Evolutionary conservation across 53 echinoderm and acorn worm genomes (phyloP), one percentile per base, ranked within the genome.

Genomic region (Holothuria leucospilota): DNA sequence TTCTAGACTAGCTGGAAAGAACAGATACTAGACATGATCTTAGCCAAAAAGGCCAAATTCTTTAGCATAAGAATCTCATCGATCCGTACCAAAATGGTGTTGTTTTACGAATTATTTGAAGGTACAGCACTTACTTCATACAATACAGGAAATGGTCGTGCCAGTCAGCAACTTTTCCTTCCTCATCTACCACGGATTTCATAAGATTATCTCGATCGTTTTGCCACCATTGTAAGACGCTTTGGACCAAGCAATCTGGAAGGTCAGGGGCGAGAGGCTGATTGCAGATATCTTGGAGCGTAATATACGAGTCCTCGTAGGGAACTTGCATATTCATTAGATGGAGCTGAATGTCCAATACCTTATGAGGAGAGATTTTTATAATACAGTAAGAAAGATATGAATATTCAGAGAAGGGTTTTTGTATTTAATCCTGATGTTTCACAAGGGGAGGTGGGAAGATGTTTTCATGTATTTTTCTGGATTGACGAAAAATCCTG

Each of bases 61-160:
- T n/a, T n/a, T n/a, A 40, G 40, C 7, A 4, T 5, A 40, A 40
- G 40, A 40, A 40, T 4, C 4, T 40, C 40, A 40, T 40, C n/a
- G n/a, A n/a, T n/a, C n/a, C n/a, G n/a, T n/a, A n/a, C n/a, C n/a
- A n/a, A n/a, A n/a, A n/a, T 34, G 34, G 34, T 2, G 34, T 34
- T 34, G 34, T 34, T 34, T 34, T 3, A 3, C 34, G 3, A 34
- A 34, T 46, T 46, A 46, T 46, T 46, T 46, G 18, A 56, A 16
- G 56, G 16, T 16, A 56, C 56, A 9, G 2, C 15, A 84, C 94
- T 86, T 88, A 96, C 96, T 88, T 92, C 74, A 93, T 88, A 41
- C 96, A 96, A 71, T 94, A 94, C 12, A 94, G 85, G 72, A 96
- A 96, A 77, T 96, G 96, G 21, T 96, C 96, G 12, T 82, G 90